Base-by-base conservation (phyloP, 2,113 vertebrate species). In the Osmerus mordax region DNA sequence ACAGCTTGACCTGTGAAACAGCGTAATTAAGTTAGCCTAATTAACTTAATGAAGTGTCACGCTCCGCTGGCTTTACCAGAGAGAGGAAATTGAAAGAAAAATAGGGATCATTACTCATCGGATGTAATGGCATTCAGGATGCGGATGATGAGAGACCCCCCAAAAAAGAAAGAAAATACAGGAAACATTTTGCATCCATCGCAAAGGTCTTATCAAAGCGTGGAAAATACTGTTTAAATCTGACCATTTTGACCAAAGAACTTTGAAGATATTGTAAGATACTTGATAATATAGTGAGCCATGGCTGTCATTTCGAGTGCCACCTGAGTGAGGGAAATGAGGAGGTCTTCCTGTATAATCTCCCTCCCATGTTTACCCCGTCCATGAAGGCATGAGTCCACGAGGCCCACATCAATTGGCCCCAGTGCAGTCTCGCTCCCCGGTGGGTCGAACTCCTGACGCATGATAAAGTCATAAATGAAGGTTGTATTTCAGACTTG, bases 11-110 rank as follows among this genome's bases (percentile, higher is more conserved):
- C 90, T 91, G 93, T 86, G 89, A 94, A 93, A 90, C 87, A 89
- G 86, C 88, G 90, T 93, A 94, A 94, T 96, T 93, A 94, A 93
- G 87, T 94, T 94, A 93, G 88, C 87, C 89, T 95, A 94, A 95
- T 95, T 94, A 94, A 92, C 89, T 92, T 94, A 94, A 94, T 94
- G 92, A 93, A 94, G 92, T 93, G 90, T 92, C 91, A 90, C 90
- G 92, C 90, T 91, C 88, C 85, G 87, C 84, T 90, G 89, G 87
- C 86, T 92, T 93, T 92, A 90, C 87, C 91, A 89, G 89, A 91
- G 87, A 80, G 81, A 90, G 84, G 74, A 87, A 93, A 94, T 94
- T 93, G 93, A 91, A 94, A 94, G 83, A 92, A 94, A 94, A 94
- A 84, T 89, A 92, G 87, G 92, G 90, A 89, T 92, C 88, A 92